Evolutionary conservation across 2,888 invertebrate genomes (phyloP), one percentile per base, ranked within the genome.

Genomic region (Cantharis nigra): DNA sequence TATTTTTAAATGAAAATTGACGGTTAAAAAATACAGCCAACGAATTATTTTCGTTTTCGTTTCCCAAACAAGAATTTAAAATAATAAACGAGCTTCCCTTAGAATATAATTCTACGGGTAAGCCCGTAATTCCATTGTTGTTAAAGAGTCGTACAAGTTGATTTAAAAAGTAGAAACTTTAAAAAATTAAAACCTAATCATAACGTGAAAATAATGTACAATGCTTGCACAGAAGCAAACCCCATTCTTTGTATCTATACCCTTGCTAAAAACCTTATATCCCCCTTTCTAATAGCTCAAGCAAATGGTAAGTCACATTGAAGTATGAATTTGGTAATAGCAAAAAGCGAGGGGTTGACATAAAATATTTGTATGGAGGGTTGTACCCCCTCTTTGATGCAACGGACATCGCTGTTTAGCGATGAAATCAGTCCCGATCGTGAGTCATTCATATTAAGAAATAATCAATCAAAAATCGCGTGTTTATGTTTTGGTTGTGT

Each of bases 391-490:
- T 81, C 77, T 81, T 81, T 84, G 85, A 85, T 86, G 85, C 85
- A 86, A 85, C 85, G 83, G 81, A 81, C 81, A 82, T 80, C 79
- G 80, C 81, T 82, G 82, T 82, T 67, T 82, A 78, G 78, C 78
- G 82, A 82, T 81, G 82, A 84, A 86, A 85, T 85, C 86, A 85
- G 86, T 86, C 82, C 76, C 82, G 82, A 82, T 80, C 82, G 84
- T 86, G 86, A 86, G 82, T 86, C 86, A 86, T 83, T 77, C 78
- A 79, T 77, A 84, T 81, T 81, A 85, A 80, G 80, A 79, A 82
- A 81, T 81, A 82, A 84, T 84, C 82, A 83, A 84, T 83, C 82
- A 80, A 78, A 78, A 75, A 80, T 76, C 78, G 80, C 74, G 80
- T 81, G 73, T 74, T 72, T 72, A 70, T 62, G 75, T 75, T 71